Evolutionary conservation across 2,113 vertebrate species (phyloP).

Genomic region (Zapus hudsonius): DNA sequence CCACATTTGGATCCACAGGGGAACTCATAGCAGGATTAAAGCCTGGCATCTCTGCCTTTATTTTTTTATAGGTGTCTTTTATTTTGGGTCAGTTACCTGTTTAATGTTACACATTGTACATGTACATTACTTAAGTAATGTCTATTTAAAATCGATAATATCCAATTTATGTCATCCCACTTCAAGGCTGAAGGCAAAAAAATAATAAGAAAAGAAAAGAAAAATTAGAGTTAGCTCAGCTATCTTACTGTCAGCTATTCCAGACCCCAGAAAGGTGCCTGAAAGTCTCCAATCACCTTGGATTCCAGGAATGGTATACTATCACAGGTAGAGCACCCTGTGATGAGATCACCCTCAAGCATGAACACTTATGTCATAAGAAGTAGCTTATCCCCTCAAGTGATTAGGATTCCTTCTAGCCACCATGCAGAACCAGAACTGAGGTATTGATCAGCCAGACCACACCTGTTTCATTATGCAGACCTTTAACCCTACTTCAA

Average conservation of each 20-base stretch:
- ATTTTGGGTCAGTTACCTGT: not conserved
- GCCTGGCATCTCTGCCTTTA: not conserved
- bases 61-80: not conserved
- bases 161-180: not conserved
- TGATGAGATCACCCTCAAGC: not conserved
- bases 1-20: not conserved
- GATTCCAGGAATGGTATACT: not conserved
- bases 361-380: not conserved
- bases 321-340: not conserved
- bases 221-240: not conserved
- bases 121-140: not conserved
- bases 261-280: not conserved
- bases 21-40: not conserved
- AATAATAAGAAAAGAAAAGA: no score
- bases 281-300: not conserved
- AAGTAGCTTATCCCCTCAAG: not conserved
- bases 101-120: not conserved
- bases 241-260: not conserved
- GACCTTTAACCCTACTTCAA: not conserved
- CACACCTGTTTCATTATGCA: not conserved
- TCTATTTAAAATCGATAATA: not conserved
- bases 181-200: not conserved
- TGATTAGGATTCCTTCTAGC: not conserved
- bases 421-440: not conserved
- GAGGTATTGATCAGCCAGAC: not conserved